Evolutionary conservation across 2,797 vertebrate genomes (phyloP).

Genomic region (Channa striata): DNA sequence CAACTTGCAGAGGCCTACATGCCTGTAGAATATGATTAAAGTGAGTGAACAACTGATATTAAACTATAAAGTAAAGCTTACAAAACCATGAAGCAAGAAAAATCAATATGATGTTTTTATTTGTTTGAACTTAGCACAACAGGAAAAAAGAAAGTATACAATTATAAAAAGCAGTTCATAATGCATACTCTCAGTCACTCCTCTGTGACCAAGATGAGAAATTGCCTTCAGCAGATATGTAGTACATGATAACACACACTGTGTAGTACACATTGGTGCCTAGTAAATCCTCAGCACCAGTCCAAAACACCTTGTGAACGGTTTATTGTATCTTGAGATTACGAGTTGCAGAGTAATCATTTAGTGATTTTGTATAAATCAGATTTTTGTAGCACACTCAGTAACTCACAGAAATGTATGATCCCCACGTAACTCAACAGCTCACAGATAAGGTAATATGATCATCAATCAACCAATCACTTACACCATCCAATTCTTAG

Average conservation of each 20-base stretch:
- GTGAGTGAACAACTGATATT: no score
- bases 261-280: slow-evolving; percentile 21
- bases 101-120: slow-evolving; percentile 53
- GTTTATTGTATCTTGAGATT: slow-evolving; percentile 30
- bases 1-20: no score
- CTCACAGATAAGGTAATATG: slow-evolving; percentile 19
- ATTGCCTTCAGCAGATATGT: slow-evolving; percentile 27
- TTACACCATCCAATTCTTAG: neutral
- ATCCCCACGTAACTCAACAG: slow-evolving; percentile 13
- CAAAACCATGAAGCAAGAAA: neutral
- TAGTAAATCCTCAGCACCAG: slow-evolving; percentile 21
- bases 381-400: no score
- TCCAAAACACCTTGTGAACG: slow-evolving; percentile 11
- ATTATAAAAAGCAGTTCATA: slow-evolving; percentile 58
- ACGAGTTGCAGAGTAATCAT: slow-evolving; percentile 24
- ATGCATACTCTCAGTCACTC: slow-evolving; percentile 36
- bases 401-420: slow-evolving; percentile 17
- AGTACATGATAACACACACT: slow-evolving; percentile 30
- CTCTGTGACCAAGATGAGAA: slow-evolving; percentile 14
- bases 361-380: slow-evolving; percentile 19
- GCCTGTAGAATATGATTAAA: no score
- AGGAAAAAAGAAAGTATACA: slow-evolving; percentile 56
- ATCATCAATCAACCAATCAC: slow-evolving; percentile 22
- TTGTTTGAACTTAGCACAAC: slow-evolving; percentile 60
- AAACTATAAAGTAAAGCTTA: no score